Evolutionary conservation across 2,888 invertebrate genomes (phyloP).

Genomic region (Zele albiditarsus): DNA sequence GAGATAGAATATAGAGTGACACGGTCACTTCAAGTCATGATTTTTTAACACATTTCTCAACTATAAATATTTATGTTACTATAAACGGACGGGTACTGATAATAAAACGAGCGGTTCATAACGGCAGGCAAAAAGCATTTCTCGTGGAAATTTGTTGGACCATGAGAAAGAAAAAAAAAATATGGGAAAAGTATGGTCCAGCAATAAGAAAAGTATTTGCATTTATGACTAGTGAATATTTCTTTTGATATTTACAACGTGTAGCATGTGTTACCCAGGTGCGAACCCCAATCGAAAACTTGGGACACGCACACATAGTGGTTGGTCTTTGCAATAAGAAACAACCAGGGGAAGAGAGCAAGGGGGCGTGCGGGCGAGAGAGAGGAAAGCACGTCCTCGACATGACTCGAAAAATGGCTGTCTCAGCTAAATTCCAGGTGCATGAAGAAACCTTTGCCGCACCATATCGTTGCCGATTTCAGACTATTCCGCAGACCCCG

Average conservation of each 20-base stretch:
- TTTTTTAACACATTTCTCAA: too few relatives aligned
- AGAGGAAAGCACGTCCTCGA: slow-evolving; percentile 10
- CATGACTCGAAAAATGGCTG: slow-evolving; percentile 20
- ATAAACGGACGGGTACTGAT: too few relatives aligned
- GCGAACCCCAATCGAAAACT: slow-evolving; percentile 54
- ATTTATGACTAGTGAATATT: slow-evolving; percentile 10
- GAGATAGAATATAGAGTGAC: not conserved
- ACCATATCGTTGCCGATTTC: slow-evolving; percentile 11
- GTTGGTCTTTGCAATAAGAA: slow-evolving; percentile 21
- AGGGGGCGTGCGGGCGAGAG: not conserved
- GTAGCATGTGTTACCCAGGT: slow-evolving; percentile 65
- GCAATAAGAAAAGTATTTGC: not conserved
- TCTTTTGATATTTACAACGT: slow-evolving; percentile 28
- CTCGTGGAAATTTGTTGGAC: not conserved
- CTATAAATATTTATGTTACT: too few relatives aligned
- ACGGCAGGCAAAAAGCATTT: not conserved
- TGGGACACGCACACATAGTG: slow-evolving; percentile 37
- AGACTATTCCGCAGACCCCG: slow-evolving; percentile 25
- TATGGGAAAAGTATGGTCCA: not conserved
- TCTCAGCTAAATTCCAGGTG: slow-evolving; percentile 38
- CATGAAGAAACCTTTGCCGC: slow-evolving; percentile 31
- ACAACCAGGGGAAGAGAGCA: not conserved
- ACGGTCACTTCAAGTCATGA: too few relatives aligned
- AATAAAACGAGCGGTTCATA: too few relatives aligned
- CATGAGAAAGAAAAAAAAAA: not conserved